A percentile compares a stretch with the other conserved stretches of the same genome.
Evolutionary conservation across 2,888 invertebrate genomes (phyloP).

Genomic region (Diloba caeruleocephala): DNA sequence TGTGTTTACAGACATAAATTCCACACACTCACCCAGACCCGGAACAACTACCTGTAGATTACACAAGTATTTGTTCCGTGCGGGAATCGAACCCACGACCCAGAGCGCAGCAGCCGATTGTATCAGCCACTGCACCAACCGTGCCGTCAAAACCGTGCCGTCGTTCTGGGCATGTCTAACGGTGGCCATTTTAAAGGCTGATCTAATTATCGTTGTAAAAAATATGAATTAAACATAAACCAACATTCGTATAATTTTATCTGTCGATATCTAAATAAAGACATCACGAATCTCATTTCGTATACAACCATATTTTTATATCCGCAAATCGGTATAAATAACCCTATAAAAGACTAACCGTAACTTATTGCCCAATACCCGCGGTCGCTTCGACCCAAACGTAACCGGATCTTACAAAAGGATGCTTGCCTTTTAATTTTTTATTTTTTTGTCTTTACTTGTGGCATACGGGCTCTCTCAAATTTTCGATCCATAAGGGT

Average conservation of each 20-base stretch:
- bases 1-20: too few species aligned
- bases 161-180: too few species aligned
- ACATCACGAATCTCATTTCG: conserved; percentile 9
- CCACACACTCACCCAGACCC: too few species aligned
- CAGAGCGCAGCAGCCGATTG: too few species aligned
- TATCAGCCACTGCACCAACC: too few species aligned
- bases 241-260: background rate
- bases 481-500: conserved; percentile 38
- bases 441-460: conserved; percentile 30
- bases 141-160: too few species aligned
- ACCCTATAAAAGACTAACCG: conserved; percentile 20
- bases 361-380: conserved; percentile 18
- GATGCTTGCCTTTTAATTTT: conserved; percentile 30
- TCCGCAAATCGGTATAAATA: conserved; percentile 29
- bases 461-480: conserved; percentile 54
- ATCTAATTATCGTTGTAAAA: too few species aligned
- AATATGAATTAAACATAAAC: background rate
- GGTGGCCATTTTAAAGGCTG: too few species aligned
- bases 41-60: too few species aligned
- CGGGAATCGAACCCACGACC: too few species aligned
- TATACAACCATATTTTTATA: conserved; percentile 19
- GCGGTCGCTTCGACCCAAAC: conserved; percentile 28
- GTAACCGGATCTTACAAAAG: conserved; percentile 51
- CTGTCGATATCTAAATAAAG: conserved; percentile 20
- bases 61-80: too few species aligned